Evolutionary conservation across 2,888 invertebrate genomes (phyloP), one percentile per base, ranked within the genome.

Genomic region (Philonicus albiceps): DNA sequence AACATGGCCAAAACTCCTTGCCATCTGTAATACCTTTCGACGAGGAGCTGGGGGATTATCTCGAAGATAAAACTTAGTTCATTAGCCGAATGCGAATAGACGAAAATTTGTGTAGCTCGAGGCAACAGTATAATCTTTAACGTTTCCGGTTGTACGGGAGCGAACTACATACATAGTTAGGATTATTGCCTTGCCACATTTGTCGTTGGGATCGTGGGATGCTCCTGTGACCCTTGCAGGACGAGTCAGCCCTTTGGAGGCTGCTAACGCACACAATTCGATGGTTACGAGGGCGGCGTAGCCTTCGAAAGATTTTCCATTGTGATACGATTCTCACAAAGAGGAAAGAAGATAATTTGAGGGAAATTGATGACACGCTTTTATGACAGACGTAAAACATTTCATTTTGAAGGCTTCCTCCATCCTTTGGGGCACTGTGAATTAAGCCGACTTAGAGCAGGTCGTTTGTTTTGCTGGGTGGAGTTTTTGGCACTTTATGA

Each of bases 311-410:
- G 81, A 64, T 64, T 64, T 64, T 83, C 78, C 55, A 83, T 64
- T 16, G 16, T 64, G 81, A 83, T 83, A 83, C 34, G 34, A 83
- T 64, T 83, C 37, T 55, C 55, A 64, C 81, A 64, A 64, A 64
- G 81, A 83, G 81, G 81, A 83, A 83, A 83, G 81, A 37, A 64
- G 81, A 83, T 83, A 83, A 83, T 83, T 83, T 83, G 81, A 83
- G 81, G 81, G 81, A 83, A 83, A 83, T 83, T 83, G 81, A 83
- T 83, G 81, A 87, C 85, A 85, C 75, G 86, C 76, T 87, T 87
- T 87, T 85, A 87, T 80, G 81, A 81, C 74, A 55, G 55, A 80
- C 80, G 85, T 87, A 87, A 87, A 87, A 85, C 87, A 87, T 87
- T 87, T 87, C 87, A 75, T 85, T 76, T 85, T 80, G 81, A 83